Evolutionary conservation across 1,140 invertebrate genomes (phyloP), one percentile per base, ranked within the genome.

Genomic region (Diachasma alloeum): DNA sequence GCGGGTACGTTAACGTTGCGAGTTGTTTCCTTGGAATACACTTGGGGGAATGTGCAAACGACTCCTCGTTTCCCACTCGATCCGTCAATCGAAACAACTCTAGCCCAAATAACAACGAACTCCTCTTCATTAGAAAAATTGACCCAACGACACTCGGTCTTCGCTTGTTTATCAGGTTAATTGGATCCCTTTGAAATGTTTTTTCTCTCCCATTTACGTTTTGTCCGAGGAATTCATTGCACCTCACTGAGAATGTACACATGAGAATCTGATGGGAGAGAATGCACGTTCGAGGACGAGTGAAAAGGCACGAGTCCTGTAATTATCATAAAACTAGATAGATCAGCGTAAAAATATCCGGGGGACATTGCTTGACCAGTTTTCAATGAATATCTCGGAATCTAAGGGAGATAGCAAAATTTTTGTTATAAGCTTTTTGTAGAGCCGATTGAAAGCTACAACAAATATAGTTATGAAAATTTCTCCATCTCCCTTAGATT

Each of bases 261-360:
- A 17, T 31, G 42, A 31, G 31, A 31, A 31, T 59, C 31, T 31
- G 71, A 19, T 9, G 15, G 17, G 9, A 36, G 31, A 72, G 56
- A 72, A 56, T 66, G 56, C 53, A 74, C 37, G 36, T 74, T 31
- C 37, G 36, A 63, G 8, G 26, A 22, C 10, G 44, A 19, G 68
- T 37, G 44, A 69, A 53, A 44, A n/a, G 15, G 13, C 31, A 37
- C 44, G 66, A 17, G 69, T 53, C 68, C 69, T 71, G 77, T 78
- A 74, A 78, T 78, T 74, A 78, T 78, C 77, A 78, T 78, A 78
- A 78, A 78, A 70, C 59, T 71, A 73, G 72, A 24, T 75, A 75
- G 59, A 78, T 75, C 48, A 68, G 72, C 69, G 44, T 78, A 75
- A 75, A 78, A 78, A 53, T 44, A 70, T 13, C 74, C 2, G 31